Base-by-base conservation (phyloP, 2,797 vertebrate species). In the Cyprinodon diabolis region DNA sequence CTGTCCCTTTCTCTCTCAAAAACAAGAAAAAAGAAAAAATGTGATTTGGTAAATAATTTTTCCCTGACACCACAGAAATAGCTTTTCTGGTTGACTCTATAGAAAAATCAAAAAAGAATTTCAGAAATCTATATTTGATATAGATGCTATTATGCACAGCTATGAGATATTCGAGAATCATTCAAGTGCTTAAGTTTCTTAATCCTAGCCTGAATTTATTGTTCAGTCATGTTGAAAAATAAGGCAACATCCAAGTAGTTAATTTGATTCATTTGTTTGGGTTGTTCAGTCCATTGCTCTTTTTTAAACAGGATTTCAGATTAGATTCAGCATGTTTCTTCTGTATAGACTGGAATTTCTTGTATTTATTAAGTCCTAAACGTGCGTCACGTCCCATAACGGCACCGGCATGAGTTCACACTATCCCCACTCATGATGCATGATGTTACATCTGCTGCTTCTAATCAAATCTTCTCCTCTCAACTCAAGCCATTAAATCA, bases 381-480 rank as follows among this genome's bases (percentile, higher is more conserved):
- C n/a, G 13, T 57, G 62, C 69, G 25, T 40, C 11, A 47, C 69
- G 40, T 70, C 74, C 75, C 1, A 56, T 56, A 48, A 68, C 19
- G 68, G 51, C 47, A 1, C 17, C 0, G 62, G n/a, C 43, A 47
- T 37, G 49, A 74, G 25, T 57, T 72, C 48, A 62, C 54, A 30
- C 30, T 3, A 21, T 23, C 48, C 30, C 14, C 52, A 30, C 40
- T 66, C 45, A 43, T 17, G 17, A 21, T 35, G 37, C 37, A 12
- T 70, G 17, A 68, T 69, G 65, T 71, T 67, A 49, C 9, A 49
- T 40, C 83, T 68, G 73, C 78, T 66, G 65, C 73, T 74, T 45
- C 58, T 69, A 17, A 77, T 79, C 72, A 57, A 49, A 30, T 75
- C 43, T 71, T 81, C 80, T 74, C 66, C 82, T 83, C 73, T 60